Conservation (phyloP, 2,113 vertebrate genomes). For the Nettapus auritus region DNA sequence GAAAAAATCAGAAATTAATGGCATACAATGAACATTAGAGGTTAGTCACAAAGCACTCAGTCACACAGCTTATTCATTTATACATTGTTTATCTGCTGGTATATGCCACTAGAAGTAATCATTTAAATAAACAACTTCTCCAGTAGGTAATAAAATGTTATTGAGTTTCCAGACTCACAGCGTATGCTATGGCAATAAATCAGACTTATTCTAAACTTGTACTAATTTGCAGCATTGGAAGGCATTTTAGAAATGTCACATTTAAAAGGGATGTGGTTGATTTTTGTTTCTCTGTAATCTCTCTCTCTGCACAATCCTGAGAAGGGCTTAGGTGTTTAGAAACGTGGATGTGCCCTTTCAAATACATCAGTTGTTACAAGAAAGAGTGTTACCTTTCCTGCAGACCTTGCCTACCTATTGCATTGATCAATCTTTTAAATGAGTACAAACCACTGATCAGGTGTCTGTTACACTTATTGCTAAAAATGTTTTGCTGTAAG, state of each 20-base stretch:
- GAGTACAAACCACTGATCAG: background rate
- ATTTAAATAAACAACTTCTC: constrained; percentile 56
- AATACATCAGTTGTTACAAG: background rate
- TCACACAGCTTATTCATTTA: background rate
- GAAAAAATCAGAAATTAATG: constrained; percentile 13
- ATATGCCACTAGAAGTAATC: constrained; percentile 7
- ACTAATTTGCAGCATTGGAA: background rate
- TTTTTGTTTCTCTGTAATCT: background rate
- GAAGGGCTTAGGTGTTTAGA: background rate
- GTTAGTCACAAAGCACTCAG: constrained; percentile 4
- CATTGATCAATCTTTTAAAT: background rate
- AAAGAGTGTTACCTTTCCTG: background rate
- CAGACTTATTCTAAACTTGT: background rate
- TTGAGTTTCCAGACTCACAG: constrained; percentile 11
- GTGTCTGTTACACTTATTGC: background rate
- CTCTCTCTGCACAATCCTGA: background rate
- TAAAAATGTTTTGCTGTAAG: background rate
- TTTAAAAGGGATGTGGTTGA: background rate
- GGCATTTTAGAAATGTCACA: background rate
- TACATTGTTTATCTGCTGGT: constrained; percentile 15
- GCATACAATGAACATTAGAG: constrained; percentile 15
- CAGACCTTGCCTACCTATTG: background rate
- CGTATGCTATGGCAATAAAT: background rate
- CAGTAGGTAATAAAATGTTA: constrained; percentile 28
- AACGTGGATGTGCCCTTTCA: background rate